phyloP scores from a whole-genome alignment of 2,113 vertebrate genomes.

The Uria aalge region DNA sequence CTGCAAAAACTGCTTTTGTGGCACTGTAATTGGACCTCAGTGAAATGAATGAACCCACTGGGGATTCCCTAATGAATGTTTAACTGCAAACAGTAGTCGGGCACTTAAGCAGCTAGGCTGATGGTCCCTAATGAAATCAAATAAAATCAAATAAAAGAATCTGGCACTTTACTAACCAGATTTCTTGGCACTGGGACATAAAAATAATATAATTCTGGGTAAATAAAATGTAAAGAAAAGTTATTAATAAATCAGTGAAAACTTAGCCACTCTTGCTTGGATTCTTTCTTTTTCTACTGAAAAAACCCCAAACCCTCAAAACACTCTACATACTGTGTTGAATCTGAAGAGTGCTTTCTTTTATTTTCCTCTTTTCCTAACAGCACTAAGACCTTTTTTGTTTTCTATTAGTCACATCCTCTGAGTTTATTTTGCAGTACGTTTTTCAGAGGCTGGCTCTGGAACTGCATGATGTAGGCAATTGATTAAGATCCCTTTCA shows the following conservation, averaged over 20 bases:
- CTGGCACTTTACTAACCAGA: conserved; percentile 89
- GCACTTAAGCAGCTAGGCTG: conserved; percentile 79
- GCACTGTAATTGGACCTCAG: conserved; percentile 92
- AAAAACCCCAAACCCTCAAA: background rate
- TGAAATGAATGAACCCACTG: conserved; percentile 92
- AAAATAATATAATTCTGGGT: conserved; percentile 75
- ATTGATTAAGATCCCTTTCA: background rate
- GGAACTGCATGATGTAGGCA: background rate
- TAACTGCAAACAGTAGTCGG: conserved; percentile 93
- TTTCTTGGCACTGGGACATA: conserved; percentile 77
- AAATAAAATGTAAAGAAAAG: conserved; percentile 79
- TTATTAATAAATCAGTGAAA: conserved; percentile 75
- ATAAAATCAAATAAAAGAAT: conserved; percentile 92
- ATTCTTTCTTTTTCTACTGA: background rate
- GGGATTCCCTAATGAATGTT: conserved; percentile 93
- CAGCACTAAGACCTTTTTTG: background rate
- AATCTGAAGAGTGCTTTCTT: background rate
- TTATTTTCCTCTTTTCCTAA: background rate
- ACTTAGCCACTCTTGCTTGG: conserved; percentile 10
- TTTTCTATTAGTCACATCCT: background rate
- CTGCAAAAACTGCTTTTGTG: conserved; percentile 86
- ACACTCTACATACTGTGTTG: background rate
- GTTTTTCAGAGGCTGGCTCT: background rate
- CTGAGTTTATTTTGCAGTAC: background rate
- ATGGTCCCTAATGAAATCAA: conserved; percentile 89